Conservation (phyloP, 2,113 vertebrate species). For the Meriones unguiculatus region DNA sequence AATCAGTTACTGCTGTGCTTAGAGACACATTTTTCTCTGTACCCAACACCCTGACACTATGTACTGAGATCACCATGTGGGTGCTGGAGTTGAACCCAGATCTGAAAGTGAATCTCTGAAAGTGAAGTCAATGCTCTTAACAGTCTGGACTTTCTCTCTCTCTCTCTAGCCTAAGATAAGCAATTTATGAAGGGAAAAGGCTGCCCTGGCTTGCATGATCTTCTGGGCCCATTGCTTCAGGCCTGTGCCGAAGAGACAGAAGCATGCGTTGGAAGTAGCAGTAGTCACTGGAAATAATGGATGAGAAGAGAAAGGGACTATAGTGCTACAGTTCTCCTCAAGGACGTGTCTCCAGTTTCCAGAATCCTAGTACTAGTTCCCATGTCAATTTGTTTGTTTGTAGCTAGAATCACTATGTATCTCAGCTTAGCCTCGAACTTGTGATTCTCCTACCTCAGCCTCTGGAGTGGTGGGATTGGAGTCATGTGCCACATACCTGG, state of each 20-base stretch:
- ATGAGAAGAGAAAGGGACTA: background rate
- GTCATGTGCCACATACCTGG: background rate
- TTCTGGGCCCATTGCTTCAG: background rate
- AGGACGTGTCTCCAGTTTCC: background rate
- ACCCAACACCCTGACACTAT: background rate
- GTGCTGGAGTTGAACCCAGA: background rate
- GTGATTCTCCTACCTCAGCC: background rate
- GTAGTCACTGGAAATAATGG: background rate
- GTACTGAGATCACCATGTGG: background rate
- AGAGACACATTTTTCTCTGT: conserved; percentile 26
- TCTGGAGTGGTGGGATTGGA: background rate
- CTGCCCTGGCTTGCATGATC: background rate
- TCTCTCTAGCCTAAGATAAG: background rate
- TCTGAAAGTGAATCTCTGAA: too few species aligned
- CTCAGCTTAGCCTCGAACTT: background rate
- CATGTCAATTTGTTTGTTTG: background rate
- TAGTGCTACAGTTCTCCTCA: too few species aligned
- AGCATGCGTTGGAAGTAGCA: background rate
- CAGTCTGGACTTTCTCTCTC: background rate
- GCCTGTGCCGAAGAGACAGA: background rate
- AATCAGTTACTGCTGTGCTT: conserved; percentile 11
- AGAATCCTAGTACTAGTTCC: too few species aligned
- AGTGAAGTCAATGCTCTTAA: background rate
- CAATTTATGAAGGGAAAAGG: background rate
- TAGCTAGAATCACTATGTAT: background rate